Evolutionary conservation across 2,888 invertebrate species (phyloP).

Genomic region (Andrena trimmerana): DNA sequence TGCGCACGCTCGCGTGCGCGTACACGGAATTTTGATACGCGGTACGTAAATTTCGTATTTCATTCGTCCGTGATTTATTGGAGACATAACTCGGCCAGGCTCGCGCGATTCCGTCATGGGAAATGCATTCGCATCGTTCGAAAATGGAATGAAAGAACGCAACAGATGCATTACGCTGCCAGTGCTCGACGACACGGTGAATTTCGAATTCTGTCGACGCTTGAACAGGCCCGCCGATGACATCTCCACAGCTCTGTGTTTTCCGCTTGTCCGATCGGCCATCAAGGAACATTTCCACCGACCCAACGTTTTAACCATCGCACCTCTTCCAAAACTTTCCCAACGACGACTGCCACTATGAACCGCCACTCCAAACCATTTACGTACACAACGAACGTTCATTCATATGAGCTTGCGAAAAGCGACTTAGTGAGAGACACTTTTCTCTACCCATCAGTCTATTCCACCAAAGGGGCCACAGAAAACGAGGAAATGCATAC

Average conservation of each 20-base stretch:
- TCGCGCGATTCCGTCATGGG: conserved; percentile 35
- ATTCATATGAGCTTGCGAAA: no score
- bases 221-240: conserved; percentile 14
- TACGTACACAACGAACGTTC: no score
- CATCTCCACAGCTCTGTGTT: conserved; percentile 27
- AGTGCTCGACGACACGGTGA: conserved; percentile 25
- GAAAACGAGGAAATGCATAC: not conserved
- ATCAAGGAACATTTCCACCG: conserved; percentile 25
- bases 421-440: not conserved
- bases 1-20: not conserved
- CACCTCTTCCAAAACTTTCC: not conserved
- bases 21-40: conserved; percentile 59
- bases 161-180: conserved; percentile 54
- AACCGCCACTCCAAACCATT: no score
- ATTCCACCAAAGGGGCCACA: not conserved
- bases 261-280: not conserved
- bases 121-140: conserved; percentile 47
- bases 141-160: conserved; percentile 60
- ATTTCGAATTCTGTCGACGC: conserved; percentile 48
- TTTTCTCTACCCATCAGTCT: not conserved
- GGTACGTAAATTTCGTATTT: conserved; percentile 64
- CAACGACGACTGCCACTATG: not conserved
- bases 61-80: conserved; percentile 62
- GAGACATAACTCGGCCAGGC: conserved; percentile 41
- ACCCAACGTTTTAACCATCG: not conserved